These are phyloP conservation scores for Alitta virens DNA, from an alignment of 2,888 invertebrate genomes.

Conservation along the genomic window DNA sequence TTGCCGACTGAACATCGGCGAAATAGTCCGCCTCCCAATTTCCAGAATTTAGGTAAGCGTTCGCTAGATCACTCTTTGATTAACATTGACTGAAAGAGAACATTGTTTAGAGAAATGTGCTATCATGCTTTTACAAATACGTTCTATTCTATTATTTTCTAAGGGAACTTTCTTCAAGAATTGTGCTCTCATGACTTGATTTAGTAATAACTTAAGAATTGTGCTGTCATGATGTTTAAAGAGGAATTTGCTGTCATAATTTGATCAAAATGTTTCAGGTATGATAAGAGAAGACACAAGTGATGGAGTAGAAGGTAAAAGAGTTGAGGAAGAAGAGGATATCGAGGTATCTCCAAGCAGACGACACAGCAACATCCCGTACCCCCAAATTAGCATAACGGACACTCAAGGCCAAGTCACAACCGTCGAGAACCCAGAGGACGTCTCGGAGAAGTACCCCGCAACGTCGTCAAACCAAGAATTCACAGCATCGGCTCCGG, in stretches of 20 bases:
- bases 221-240: slow-evolving; percentile 8
- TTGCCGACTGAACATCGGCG: slow-evolving; percentile 33
- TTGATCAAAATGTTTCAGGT: slow-evolving; percentile 56
- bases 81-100: too few species aligned
- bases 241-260: too few species aligned
- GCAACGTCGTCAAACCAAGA: neutral
- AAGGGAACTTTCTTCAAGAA: too few species aligned
- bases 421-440: slow-evolving; percentile 34
- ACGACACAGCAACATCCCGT: slow-evolving; percentile 47
- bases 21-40: slow-evolving; percentile 48
- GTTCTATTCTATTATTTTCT: too few species aligned
- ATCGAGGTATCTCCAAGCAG: slow-evolving; percentile 15
- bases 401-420: slow-evolving; percentile 74
- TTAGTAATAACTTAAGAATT: too few species aligned
- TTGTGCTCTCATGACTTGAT: too few species aligned
- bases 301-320: neutral
- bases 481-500: neutral
- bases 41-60: slow-evolving; percentile 42
- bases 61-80: too few species aligned
- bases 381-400: slow-evolving; percentile 86
- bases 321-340: slow-evolving; percentile 31
- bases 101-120: too few species aligned
- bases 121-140: too few species aligned
- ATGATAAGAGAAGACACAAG: slow-evolving; percentile 26
- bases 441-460: neutral